Evolutionary conservation across 2,797 vertebrate species (phyloP), one percentile per base, ranked within the genome.

Genomic region (Pipistrellus pipistrellus): DNA sequence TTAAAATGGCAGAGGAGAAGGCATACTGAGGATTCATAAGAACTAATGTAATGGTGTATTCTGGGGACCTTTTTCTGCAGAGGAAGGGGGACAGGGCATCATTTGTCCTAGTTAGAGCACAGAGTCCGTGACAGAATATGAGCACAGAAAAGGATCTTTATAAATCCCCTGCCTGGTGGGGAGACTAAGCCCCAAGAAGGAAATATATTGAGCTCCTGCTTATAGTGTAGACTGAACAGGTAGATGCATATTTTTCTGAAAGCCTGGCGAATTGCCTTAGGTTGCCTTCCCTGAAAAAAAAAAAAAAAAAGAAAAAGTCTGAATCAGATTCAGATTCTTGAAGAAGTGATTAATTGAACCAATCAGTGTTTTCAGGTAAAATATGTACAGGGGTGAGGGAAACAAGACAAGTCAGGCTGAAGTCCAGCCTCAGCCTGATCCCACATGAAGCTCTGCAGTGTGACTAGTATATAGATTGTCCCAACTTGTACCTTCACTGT

Each of bases 21-120:
- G 5, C 32, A 30, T 15, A 25, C 46, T 66, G 53, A 18, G 41
- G 27, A 41, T 57, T 23, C 9, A n/a, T 2, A 32, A 38, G 55
- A 86, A 13, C 44, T 62, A 17, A 2, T 32, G 23, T 32, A 48
- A 38, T 4, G 20, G 13, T 83, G 8, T 62, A 6, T 85, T 85
- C 71, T 71, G 38, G 69, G 77, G 20, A n/a, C 3, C 27, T 38
- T 91, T 73, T 38, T 94, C 72, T 93, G n/a, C n/a, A 78, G 59
- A 41, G 18, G 30, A 73, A 69, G 21, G 55, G 46, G 15, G 35
- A 75, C 30, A 75, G 82, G 66, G 21, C 64, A 44, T 77, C 18
- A 4, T 95, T 85, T 89, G 68, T 73, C 17, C 10, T 23, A 59
- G 68, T 85, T 68, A 72, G 44, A 51, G 32, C 76, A 30, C 30